Base-by-base conservation (phyloP, 2,888 invertebrate genomes). In the Physocephala rufipes region DNA sequence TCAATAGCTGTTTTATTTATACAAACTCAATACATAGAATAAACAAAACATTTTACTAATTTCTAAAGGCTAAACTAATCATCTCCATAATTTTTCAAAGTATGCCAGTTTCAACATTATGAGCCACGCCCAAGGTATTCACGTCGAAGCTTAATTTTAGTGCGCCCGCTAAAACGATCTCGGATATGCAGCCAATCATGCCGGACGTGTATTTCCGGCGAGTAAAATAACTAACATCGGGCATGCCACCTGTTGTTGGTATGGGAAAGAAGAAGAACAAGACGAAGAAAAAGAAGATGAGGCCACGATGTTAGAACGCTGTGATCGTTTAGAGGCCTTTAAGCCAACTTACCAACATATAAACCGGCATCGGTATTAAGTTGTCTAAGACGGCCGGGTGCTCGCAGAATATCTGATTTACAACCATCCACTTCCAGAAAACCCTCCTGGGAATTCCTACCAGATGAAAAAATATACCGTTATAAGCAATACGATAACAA, bases 401-500 rank as follows among this genome's bases (percentile, higher is more conserved):
- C 93, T 78, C 92, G 91, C 64, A 92, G 91, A 0, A 93, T 92
- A 30, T 92, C 89, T 5, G 93, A 91, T 67, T 93, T 92, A 67
- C 93, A 90, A 61, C 94, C 94, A 86, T 97, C 97, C n/a, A 97
- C 93, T 79, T 94, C 92, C 67, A 97, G 86, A 30, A 93, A 92
- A 12, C 95, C 95, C 77, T 94, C 92, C 86, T 94, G 94, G 78
- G 93, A 91, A 83, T 94, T 93, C 83, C 96, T 96, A 84, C 36
- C 74, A 71, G 36, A 4, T 9, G 36, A 4, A 36, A 36, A 36
- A 36, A 36, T 36, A 36, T 36, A 36, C 36, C 36, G 36, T 36
- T 36, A 7, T 4, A 36, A 36, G 36, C 36, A 7, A 36, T 9
- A 7, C 5, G 9, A 36, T 9, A 36, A 36, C 9, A 36, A 9